These are phyloP conservation scores for Alloscopus bannaensis DNA, from an alignment of 2,888 invertebrate genomes.

Conservation along the genomic window DNA sequence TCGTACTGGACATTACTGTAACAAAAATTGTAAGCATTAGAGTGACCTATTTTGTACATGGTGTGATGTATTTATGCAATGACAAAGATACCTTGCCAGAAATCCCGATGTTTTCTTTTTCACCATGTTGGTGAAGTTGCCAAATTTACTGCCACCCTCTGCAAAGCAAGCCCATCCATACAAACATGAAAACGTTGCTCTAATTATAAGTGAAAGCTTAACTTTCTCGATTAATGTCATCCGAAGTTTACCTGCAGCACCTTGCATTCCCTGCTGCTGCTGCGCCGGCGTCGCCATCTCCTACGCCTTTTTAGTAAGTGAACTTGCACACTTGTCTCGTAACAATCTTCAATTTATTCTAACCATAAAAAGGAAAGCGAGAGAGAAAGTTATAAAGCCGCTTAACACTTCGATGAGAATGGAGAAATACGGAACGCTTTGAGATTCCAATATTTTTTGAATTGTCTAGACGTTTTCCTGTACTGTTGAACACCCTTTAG, in stretches of 20 bases:
- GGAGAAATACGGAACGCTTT: too few species aligned
- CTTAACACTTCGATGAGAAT: too few species aligned
- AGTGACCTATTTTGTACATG: not conserved
- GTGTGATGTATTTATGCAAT: not conserved
- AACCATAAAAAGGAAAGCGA: too few species aligned
- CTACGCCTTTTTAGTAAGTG: not conserved
- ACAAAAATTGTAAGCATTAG: conserved; percentile 8
- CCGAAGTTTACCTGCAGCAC: not conserved
- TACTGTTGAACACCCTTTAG: too few species aligned
- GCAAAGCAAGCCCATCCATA: not conserved
- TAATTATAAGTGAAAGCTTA: not conserved
- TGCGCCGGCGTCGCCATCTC: not conserved
- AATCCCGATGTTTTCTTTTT: conserved; percentile 65
- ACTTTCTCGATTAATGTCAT: not conserved
- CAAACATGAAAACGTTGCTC: not conserved
- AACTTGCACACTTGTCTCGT: not conserved
- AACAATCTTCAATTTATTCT: too few species aligned
- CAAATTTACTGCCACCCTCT: conserved; percentile 47
- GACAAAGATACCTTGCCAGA: conserved; percentile 50
- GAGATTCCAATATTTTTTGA: too few species aligned
- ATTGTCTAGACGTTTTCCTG: too few species aligned
- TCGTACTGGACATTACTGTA: conserved; percentile 81
- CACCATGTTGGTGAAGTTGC: conserved; percentile 55
- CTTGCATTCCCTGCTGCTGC: conserved; percentile 2
- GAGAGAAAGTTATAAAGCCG: too few species aligned